Conservation (phyloP, 2,113 vertebrate genomes). For the Oplegnathus fasciatus region DNA sequence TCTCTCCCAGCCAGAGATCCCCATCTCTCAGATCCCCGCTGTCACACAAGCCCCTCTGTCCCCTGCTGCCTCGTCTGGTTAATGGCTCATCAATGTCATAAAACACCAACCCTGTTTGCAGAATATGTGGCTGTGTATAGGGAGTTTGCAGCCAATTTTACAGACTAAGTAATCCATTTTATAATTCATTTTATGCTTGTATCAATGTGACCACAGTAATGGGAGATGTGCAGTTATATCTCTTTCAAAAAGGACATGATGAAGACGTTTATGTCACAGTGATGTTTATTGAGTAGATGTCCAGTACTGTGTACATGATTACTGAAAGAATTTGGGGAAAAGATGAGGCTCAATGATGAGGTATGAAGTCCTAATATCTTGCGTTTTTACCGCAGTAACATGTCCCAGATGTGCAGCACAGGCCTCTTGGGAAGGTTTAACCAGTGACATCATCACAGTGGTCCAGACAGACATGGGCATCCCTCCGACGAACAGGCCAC, state of each 20-base stretch:
- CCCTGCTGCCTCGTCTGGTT: slow-evolving; percentile 57
- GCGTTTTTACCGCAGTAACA: slow-evolving; percentile 60
- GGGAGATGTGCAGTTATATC: neutral
- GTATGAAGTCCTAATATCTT: slow-evolving; percentile 66
- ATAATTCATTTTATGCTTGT: slow-evolving; percentile 31
- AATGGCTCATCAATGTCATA: slow-evolving; percentile 58
- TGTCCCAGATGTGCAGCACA: slow-evolving; percentile 75
- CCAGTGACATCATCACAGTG: slow-evolving; percentile 70
- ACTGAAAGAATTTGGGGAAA: slow-evolving; percentile 19
- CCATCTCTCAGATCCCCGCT: slow-evolving; percentile 58
- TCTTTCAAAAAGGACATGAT: slow-evolving; percentile 14
- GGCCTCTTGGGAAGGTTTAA: slow-evolving; percentile 50
- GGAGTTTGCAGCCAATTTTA: slow-evolving; percentile 39
- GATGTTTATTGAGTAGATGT: slow-evolving; percentile 24
- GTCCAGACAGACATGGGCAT: slow-evolving; percentile 73
- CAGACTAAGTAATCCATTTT: slow-evolving; percentile 34
- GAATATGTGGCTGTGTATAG: slow-evolving; percentile 21
- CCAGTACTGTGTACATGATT: slow-evolving; percentile 24
- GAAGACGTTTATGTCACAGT: slow-evolving; percentile 12
- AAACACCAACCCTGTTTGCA: slow-evolving; percentile 58
- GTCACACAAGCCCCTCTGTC: slow-evolving; percentile 37
- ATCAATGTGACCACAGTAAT: neutral
- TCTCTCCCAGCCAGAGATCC: slow-evolving; percentile 75
- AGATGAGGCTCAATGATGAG: slow-evolving; percentile 43
- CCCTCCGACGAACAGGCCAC: slow-evolving; percentile 59